These are phyloP conservation scores for Watersipora subatra DNA, from an alignment of 1,140 invertebrate genomes.

Conservation along the genomic window DNA sequence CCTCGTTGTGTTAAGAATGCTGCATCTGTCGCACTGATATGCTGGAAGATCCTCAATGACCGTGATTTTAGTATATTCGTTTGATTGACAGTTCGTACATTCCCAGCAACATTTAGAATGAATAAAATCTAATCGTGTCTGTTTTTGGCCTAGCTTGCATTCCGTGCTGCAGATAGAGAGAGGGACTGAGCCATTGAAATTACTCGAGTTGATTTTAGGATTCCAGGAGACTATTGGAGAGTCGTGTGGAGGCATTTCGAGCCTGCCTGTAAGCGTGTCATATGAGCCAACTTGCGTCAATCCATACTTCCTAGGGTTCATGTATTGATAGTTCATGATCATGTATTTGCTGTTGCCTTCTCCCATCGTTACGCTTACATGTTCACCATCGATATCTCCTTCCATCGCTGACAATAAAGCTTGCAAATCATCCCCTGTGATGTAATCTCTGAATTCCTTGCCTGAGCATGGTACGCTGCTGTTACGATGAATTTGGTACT, in stretches of 20 bases:
- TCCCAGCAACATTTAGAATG: slow-evolving; percentile 4
- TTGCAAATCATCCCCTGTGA: not conserved
- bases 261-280: not conserved
- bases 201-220: not conserved
- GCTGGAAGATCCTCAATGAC: not conserved
- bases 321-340: not conserved
- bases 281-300: not conserved
- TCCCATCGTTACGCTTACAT: not conserved
- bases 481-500: not conserved
- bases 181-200: not conserved
- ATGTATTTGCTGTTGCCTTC: not conserved
- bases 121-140: not conserved
- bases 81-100: not conserved
- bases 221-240: not conserved
- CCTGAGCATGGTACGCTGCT: not conserved
- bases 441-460: not conserved
- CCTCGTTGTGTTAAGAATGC: not conserved
- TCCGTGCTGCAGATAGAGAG: not conserved
- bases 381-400: not conserved
- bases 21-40: not conserved
- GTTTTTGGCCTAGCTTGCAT: not conserved
- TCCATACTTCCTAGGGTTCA: not conserved
- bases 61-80: slow-evolving; percentile 1
- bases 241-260: not conserved
- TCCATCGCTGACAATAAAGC: not conserved